Base-by-base conservation (phyloP, 1,140 invertebrate genomes). In the Drosophila parvula region DNA sequence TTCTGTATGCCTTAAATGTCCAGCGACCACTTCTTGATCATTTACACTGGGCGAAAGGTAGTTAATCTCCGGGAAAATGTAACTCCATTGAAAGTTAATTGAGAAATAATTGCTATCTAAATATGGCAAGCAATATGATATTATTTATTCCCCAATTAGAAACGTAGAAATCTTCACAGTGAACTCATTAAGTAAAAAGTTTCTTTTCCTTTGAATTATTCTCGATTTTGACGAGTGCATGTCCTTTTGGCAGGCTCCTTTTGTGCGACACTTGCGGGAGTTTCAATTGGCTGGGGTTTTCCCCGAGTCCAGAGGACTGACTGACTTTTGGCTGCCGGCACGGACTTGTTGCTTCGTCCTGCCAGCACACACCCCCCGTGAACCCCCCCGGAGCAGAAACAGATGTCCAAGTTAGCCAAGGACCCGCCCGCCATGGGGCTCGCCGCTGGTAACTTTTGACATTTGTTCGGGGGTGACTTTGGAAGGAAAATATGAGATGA, bases 271-370 rank as follows among this genome's bases (percentile, higher is more conserved):
- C 28, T 63, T 65, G 63, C 27, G 22, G 44, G 61, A 43, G 36
- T 70, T 70, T 69, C 64, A 69, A 71, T 69, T 71, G 68, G 68
- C 51, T 58, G 18, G 8, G 28, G 64, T 45, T 27, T 14, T 51
- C 14, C 14, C 59, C 38, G 28, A 16, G 28, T 16, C 47, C 48
- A 50, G 5, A n/a, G n/a, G n/a, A n/a, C n/a, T n/a, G 1, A 50
- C 28, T 18, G 58, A 40, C 64, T 41, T 53, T 69, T 45, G 47
- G n/a, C 38, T 41, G 67, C 62, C 62, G 3, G 9, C 3, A 1
- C 4, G 64, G 64, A 71, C 68, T 71, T 71, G 51, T 71, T 71
- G 68, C 68, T 71, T 1, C 9, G 12, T 7, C 11, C 57, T 34
- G 3, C n/a, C n/a, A n/a, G n/a, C n/a, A n/a, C n/a, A n/a, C n/a